These are phyloP conservation scores for Vanessa tameamea DNA, from an alignment of 1,140 invertebrate species.

Conservation along the genomic window DNA sequence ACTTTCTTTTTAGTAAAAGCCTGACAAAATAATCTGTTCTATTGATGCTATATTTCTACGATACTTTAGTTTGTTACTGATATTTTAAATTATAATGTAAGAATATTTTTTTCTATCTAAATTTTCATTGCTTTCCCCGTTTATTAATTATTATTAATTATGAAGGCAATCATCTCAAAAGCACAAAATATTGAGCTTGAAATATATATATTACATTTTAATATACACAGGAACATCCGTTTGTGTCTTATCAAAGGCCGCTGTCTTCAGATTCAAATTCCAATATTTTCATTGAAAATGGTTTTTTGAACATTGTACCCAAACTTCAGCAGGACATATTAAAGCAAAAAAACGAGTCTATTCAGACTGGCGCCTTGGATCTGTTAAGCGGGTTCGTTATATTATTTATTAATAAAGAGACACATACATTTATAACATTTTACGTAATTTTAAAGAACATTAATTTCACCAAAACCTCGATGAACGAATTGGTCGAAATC, in stretches of 20 bases:
- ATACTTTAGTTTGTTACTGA: too few relatives aligned
- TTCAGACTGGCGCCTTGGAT: constrained; percentile 23
- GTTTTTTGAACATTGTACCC: constrained; percentile 27
- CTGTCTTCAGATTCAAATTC: constrained; percentile 1
- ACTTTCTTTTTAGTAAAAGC: too few relatives aligned
- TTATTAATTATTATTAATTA: too few relatives aligned
- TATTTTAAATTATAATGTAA: too few relatives aligned
- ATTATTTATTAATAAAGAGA: background rate
- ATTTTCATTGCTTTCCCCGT: too few relatives aligned
- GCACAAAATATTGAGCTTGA: too few relatives aligned
- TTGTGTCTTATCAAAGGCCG: constrained; percentile 33
- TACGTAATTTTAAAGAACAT: background rate
- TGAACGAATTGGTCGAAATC: too few relatives aligned
- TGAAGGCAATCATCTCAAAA: background rate
- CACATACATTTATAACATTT: background rate
- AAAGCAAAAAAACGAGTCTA: constrained; percentile 6
- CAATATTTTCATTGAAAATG: constrained; percentile 29
- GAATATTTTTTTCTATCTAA: too few relatives aligned
- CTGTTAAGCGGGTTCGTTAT: constrained; percentile 25
- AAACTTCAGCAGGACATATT: constrained; percentile 32
- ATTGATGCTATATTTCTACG: too few relatives aligned
- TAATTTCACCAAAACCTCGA: too few relatives aligned
- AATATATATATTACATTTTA: background rate
- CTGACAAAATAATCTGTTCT: too few relatives aligned
- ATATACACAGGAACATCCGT: constrained; percentile 38